Base-by-base conservation (phyloP, 2,888 invertebrate genomes). In the Clanis bilineata region DNA sequence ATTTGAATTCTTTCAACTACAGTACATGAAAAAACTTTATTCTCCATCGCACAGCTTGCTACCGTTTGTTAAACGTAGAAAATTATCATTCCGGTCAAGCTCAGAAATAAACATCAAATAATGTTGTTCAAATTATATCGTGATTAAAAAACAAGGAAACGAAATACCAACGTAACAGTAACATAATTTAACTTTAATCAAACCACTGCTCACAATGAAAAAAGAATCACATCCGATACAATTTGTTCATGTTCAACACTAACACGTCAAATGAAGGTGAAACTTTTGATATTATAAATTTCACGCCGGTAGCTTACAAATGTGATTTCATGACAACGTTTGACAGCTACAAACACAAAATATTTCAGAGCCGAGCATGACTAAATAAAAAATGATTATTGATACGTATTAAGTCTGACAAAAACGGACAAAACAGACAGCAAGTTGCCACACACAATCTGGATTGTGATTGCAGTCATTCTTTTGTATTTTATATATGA, bases 261-360 rank as follows among this genome's bases (percentile, higher is more conserved):
- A 71, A 71, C 62, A 64, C 72, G 73, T 77, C 70, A 66, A 71
- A 75, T 76, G 68, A 70, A 74, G 67, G 75, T 74, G 76, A 82
- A 77, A 76, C 72, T 77, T 64, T 71, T 65, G 69, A 76, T 79
- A 89, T 89, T 88, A 88, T 77, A 77, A 79, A 89, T 89, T 89
- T 88, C 88, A 88, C 82, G 86, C 79, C 72, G 70, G 71, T 70
- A 73, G 77, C 72, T 68, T 67, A 45, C 69, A 67, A 66, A 67
- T 70, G 69, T 70, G 69, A 70, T 73, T 76, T 70, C 67, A 73
- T 77, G 82, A 83, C 78, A 82, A 73, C 78, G 74, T 82, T 80
- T 79, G 83, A 81, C 75, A 77, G 79, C 69, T 72, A 65, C 67
- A 64, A 65, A 69, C 67, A 70, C 67, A 66, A 67, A 71, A 70